A percentile compares a stretch with the other conserved stretches of the same genome.
These are phyloP conservation scores for Leptoteleia sp. DNA, from an alignment of 1,140 invertebrate genomes.

Conservation along the genomic window DNA sequence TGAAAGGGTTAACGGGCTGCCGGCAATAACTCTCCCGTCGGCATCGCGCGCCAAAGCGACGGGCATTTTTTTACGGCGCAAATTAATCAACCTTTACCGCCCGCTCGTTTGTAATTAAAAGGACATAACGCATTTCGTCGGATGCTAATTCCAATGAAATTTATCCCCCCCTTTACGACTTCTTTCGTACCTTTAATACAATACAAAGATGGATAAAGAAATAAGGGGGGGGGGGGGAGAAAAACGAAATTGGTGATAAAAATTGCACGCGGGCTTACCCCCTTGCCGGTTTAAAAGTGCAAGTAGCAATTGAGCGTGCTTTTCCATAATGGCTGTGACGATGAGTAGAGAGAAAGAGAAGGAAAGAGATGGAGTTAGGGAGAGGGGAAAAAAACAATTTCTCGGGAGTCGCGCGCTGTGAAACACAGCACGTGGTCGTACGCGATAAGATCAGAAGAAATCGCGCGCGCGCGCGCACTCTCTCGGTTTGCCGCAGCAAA, in stretches of 20 bases:
- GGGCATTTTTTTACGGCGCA: neutral
- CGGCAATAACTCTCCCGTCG: neutral
- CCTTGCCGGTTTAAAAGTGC: constrained; percentile 3
- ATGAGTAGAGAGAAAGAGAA: no score
- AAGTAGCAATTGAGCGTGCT: constrained; percentile 28
- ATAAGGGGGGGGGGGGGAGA: no score
- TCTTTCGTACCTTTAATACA: neutral
- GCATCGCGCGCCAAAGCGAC: constrained; percentile 1
- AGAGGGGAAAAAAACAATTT: neutral
- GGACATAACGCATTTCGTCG: neutral
- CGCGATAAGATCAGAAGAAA: constrained; percentile 28
- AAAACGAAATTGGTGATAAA: no score
- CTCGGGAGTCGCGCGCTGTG: neutral
- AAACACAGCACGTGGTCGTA: constrained; percentile 29
- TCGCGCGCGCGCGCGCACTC: no score
- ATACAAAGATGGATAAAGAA: neutral
- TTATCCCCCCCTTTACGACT: neutral
- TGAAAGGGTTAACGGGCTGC: constrained; percentile 11
- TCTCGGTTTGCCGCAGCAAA: no score
- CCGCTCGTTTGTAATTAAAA: constrained; percentile 3
- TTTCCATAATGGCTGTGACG: constrained; percentile 3
- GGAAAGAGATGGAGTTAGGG: no score
- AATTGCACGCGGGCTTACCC: neutral
- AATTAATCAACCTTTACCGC: constrained; percentile 7
- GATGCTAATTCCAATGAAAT: no score